Percentiles rank a stretch among this genome's conserved stretches.
Evolutionary conservation across 1,140 invertebrate species (phyloP).

Genomic region (Drosophila guanche): DNA sequence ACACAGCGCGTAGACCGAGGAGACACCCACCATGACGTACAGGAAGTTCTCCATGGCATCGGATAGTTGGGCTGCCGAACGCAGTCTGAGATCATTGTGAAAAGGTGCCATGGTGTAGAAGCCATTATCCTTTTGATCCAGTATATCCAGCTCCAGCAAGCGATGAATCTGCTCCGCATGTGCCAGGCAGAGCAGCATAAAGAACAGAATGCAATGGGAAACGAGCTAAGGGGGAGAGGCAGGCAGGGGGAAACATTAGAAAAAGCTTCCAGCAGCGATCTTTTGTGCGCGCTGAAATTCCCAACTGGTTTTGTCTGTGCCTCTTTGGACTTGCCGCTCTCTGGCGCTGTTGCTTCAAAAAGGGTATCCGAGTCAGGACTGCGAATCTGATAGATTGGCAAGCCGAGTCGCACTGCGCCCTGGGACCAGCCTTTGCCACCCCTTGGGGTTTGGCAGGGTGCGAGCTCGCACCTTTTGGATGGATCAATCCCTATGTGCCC

Average conservation of each 20-base stretch:
- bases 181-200: slow-evolving; percentile 72
- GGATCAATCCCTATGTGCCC: slow-evolving; percentile 46
- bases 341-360: slow-evolving; percentile 17
- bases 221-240: slow-evolving; percentile 51
- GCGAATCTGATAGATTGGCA: slow-evolving; percentile 1
- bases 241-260: background rate
- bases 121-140: slow-evolving; percentile 79
- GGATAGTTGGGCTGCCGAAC: slow-evolving; percentile 70
- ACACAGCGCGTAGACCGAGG: slow-evolving; percentile 65
- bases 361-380: slow-evolving; percentile 72
- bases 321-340: background rate
- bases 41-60: slow-evolving; percentile 73
- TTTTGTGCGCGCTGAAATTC: slow-evolving; percentile 38
- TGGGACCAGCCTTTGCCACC: slow-evolving; percentile 25
- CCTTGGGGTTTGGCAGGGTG: slow-evolving; percentile 27
- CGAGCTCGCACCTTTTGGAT: slow-evolving; percentile 54
- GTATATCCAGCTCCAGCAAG: slow-evolving; percentile 72
- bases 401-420: slow-evolving; percentile 75
- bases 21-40: slow-evolving; percentile 58
- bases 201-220: slow-evolving; percentile 72
- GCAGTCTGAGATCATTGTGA: slow-evolving; percentile 71
- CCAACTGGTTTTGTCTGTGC: slow-evolving; percentile 42
- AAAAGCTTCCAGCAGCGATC: slow-evolving; percentile 19
- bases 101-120: slow-evolving; percentile 76
- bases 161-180: slow-evolving; percentile 80